These are phyloP conservation scores for Cyanocitta stelleri DNA, from an alignment of 2,113 vertebrate genomes.

Conservation along the genomic window DNA sequence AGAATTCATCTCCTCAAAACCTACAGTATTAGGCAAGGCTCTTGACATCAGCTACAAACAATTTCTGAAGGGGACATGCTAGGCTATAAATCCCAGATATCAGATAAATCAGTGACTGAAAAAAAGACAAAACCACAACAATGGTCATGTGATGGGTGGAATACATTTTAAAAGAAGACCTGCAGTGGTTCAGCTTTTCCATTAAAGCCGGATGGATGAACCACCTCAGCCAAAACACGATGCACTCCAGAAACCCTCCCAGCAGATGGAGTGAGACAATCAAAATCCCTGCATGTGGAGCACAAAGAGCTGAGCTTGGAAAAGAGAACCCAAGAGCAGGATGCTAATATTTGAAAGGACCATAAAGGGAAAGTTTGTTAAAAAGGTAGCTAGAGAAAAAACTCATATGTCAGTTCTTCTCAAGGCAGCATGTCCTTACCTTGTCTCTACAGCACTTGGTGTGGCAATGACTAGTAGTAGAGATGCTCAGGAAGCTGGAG, in stretches of 20 bases:
- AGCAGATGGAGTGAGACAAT: background rate
- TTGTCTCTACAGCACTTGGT: background rate
- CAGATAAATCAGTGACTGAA: background rate
- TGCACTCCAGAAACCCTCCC: background rate
- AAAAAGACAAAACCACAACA: background rate
- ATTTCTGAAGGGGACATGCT: background rate
- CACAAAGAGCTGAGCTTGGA: background rate
- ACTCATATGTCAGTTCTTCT: background rate
- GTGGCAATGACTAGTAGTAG: accelerated
- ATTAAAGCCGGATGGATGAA: background rate
- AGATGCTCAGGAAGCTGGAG: background rate
- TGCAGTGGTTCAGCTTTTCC: background rate
- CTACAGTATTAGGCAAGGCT: background rate
- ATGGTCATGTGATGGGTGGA: background rate
- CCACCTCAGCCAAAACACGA: background rate
- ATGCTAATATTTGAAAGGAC: background rate
- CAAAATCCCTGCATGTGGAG: background rate
- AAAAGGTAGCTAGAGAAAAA: background rate
- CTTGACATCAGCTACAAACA: slow-evolving; percentile 18
- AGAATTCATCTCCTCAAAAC: background rate
- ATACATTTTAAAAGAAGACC: background rate
- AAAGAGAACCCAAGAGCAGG: background rate
- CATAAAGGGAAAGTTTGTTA: background rate
- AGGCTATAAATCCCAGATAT: slow-evolving; percentile 2
- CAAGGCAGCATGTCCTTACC: background rate